Evolutionary conservation across 2,888 invertebrate species (phyloP).

Genomic region (Cremastinae sp.): DNA sequence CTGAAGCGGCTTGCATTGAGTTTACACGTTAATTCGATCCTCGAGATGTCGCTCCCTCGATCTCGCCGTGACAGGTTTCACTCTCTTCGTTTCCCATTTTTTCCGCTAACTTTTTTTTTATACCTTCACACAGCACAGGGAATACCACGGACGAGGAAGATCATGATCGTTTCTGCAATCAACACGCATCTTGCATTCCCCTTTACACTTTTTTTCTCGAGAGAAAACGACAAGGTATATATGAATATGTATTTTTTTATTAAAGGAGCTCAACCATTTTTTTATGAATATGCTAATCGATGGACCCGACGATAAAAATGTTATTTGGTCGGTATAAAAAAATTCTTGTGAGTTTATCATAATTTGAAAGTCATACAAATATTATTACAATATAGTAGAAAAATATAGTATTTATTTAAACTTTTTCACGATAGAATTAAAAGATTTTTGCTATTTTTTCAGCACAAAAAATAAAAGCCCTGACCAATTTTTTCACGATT

Average conservation of each 20-base stretch:
- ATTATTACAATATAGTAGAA: too few species aligned
- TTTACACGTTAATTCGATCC: conserved; percentile 57
- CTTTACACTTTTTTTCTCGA: conserved; percentile 6
- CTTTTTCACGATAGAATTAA: too few species aligned
- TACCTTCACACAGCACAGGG: conserved; percentile 7
- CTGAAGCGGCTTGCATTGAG: conserved; percentile 12
- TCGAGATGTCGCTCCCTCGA: conserved; percentile 22
- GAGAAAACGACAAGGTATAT: neutral
- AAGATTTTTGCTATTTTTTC: too few species aligned
- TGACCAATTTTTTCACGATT: too few species aligned
- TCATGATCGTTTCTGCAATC: neutral
- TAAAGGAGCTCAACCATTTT: neutral
- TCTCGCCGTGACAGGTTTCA: neutral
- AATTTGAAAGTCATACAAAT: too few species aligned
- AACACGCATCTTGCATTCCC: neutral
- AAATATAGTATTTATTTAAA: too few species aligned
- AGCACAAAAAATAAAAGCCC: too few species aligned
- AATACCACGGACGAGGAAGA: conserved; percentile 18
- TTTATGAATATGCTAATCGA: too few species aligned
- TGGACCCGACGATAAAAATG: too few species aligned
- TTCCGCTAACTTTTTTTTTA: neutral
- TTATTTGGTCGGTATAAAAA: too few species aligned
- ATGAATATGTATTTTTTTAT: neutral
- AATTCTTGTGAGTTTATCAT: too few species aligned
- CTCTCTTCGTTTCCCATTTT: neutral